phyloP scores from a whole-genome alignment of 2,113 vertebrate species.

The Gymnobelideus leadbeateri region DNA sequence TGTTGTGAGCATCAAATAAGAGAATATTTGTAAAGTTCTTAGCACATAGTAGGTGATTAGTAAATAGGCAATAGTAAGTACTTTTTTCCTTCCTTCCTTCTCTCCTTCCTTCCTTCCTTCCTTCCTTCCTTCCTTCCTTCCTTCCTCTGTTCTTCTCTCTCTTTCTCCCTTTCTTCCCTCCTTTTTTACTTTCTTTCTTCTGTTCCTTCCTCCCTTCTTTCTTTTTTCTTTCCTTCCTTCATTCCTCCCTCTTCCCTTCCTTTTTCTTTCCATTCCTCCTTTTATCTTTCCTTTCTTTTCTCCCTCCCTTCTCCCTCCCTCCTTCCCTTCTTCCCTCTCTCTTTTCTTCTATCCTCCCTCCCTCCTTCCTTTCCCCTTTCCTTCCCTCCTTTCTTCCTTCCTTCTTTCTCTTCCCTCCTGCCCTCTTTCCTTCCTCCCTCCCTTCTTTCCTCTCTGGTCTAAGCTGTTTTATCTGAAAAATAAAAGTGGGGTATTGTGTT shows the following conservation, averaged over 20 bases:
- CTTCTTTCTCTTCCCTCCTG: not conserved
- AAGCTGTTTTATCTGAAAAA: not conserved
- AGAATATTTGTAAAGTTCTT: not conserved
- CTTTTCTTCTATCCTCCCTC: not conserved
- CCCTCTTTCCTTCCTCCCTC: fast-evolving
- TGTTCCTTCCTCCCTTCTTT: too few relatives aligned
- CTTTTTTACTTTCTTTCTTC: not conserved
- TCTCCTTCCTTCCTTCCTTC: not conserved
- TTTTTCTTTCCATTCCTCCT: too few relatives aligned
- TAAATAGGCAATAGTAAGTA: not conserved
- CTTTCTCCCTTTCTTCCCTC: fast-evolving
- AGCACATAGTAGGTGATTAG: not conserved
- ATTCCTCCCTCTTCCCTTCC: not conserved
- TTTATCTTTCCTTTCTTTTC: too few relatives aligned
- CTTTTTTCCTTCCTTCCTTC: not conserved
- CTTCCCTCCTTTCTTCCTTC: not conserved
- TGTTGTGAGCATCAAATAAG: not conserved
- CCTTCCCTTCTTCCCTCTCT: fast-evolving
- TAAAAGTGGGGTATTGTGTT: not conserved
- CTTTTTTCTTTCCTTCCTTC: not conserved
- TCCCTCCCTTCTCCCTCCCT: too few relatives aligned
- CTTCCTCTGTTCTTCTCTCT: fast-evolving
- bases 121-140: not conserved
- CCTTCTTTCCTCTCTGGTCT: not conserved
- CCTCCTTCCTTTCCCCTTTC: too few relatives aligned